Base-by-base conservation (phyloP, 1,140 invertebrate genomes). In the Drosophila trapezifrons region DNA sequence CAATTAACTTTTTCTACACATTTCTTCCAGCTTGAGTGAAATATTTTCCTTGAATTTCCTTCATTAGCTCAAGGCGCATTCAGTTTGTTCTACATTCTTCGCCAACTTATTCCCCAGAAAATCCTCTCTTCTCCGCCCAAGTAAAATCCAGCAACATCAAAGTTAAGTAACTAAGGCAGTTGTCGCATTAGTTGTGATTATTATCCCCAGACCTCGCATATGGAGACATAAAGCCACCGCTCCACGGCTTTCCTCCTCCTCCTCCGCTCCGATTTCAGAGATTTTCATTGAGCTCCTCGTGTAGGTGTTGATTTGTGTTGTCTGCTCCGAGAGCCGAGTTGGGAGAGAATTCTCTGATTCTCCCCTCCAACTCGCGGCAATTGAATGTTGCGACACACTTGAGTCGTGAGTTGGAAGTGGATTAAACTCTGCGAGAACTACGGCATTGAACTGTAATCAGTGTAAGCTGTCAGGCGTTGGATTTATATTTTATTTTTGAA, bases 221-320 rank as follows among this genome's bases (percentile, higher is more conserved):
- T 76, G 73, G 72, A 67, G 72, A 75, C 51, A 55, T 55, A 66
- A 70, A 47, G 40, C n/a, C 25, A 29, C 43, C 20, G 40, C 51
- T 43, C 43, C 57, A 35, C 18, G 4, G 8, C 15, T 22, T 29
- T 38, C 10, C 51, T 54, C 51, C 51, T 52, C 8, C 51, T 17
- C 37, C 20, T 40, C 9, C 37, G 10, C 29, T 12, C 20, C 6
- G 37, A 40, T 56, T 49, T 35, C 47, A 54, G 54, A 58, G 46
- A 47, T 35, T 62, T 73, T 35, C 63, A 52, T 45, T 67, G 55
- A 35, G 20, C 20, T 56, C 18, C 51, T 9, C 74, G 79, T 76
- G 84, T 89, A 75, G 84, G 84, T 69, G 84, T 89, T 87, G 83
- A 87, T 87, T 87, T 89, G 84, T 87, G 76, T 56, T 80, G 59